Base-by-base conservation (phyloP, 2,113 vertebrate genomes). In the Hipposideros armiger region DNA sequence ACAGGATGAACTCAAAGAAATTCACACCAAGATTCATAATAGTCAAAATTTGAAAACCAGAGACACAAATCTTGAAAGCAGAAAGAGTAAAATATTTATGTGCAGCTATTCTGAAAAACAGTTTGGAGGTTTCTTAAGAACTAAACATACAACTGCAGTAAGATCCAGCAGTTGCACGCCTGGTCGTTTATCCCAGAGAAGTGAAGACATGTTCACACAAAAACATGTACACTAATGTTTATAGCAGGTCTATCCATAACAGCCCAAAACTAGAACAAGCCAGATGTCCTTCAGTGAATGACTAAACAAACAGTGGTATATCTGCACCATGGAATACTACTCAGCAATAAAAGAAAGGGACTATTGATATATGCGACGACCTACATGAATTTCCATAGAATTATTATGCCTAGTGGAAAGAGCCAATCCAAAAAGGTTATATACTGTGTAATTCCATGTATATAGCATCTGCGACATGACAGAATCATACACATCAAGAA, bases 21-120 rank as follows among this genome's bases (percentile, higher is more conserved):
- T 74, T 62, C 60, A 90, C 10, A 36, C 32, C 30, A 95, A 84
- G 11, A 32, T 45, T 69, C 9, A 76, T 0, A 13, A 81, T 3
- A 88, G 50, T 73, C 42, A 96, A 88, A 62, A 11, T 76, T 40
- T 74, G 9, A 60, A 88, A 87, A 72, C 9, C 54, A 88, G 74
- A 81, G 45, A 54, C 40, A 85, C 72, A 85, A 86, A 15, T 62
- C 1, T 47, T 91, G 32, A 60, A 67, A 91, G 47, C 26, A 73
- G 30, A 52, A 81, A 85, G 8, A 81, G 3, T 22, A 45, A 58
- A 91, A 19, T 22, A 40, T 70, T 70, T 67, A n/a, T 74, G 20
- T 36, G 14, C 2, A 30, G 45, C 7, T 2, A 52, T 11, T 90
- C 16, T 78, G 22, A 36, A 64, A 78, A 95, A 67, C 3, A 64